Evolutionary conservation across 2,113 vertebrate species (phyloP), one percentile per base, ranked within the genome.

Genomic region (Phalacrocorax aristotelis): DNA sequence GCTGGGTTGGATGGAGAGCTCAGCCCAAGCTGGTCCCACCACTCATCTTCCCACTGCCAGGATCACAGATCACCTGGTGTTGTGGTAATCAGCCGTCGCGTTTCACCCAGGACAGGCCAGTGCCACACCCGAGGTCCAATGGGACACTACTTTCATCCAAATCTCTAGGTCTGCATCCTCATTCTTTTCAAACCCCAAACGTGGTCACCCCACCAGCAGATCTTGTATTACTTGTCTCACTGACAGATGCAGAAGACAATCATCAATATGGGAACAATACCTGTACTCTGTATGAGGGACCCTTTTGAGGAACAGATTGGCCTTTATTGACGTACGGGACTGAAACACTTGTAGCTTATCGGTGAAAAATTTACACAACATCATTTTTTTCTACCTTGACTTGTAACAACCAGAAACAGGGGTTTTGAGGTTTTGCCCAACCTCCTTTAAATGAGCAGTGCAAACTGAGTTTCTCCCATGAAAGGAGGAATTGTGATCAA

Each of bases 31-130:
- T 71, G 23, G 52, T 78, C 51, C 27, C 78, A 58, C 6, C 6
- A 5, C 23, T 74, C 60, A 44, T 19, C 10, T 16, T 62, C 42
- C 16, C 0, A 1, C 40, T 58, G 34, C 7, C 17, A 85, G 27
- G 4, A 62, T 54, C 0, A 2, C 0, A 46, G 6, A 54, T 61
- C 23, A 61, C 20, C 46, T 62, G 32, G 52, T 55, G 49, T 49
- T 81, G 27, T 14, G 23, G 60, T 27, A 74, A 58, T 34, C 10
- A 46, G 60, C 29, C 3, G 5, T 5, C 3, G 0, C 2, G 0
- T 65, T 87, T 75, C 66, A 65, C 25, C 34, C 2, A 0, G n/a
- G 40, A 61, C 42, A 80, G 34, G 57, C 12, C 34, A 52, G 10
- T 60, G n/a, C 40, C 62, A 30, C 46, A 72, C 30, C 52, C 44